Conservation (phyloP, 2,113 vertebrate genomes). For the Lutjanus erythropterus region DNA sequence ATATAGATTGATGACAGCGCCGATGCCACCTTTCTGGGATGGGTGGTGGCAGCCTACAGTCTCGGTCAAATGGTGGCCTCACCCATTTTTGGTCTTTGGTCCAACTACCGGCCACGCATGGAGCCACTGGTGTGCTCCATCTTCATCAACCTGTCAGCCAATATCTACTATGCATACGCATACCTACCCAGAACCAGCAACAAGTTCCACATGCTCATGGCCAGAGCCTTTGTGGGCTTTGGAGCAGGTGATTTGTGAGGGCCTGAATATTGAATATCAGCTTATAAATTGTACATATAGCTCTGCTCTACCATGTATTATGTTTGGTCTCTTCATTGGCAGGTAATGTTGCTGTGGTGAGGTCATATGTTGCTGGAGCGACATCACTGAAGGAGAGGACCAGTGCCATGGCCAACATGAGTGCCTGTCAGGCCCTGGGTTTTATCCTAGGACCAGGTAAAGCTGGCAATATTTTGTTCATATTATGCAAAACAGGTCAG, state of each 20-base stretch:
- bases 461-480: neutral
- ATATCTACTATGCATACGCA: constrained; percentile 93
- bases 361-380: constrained; percentile 94
- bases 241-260: constrained; percentile 90
- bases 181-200: constrained; percentile 88
- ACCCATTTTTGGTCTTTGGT: constrained; percentile 94
- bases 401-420: constrained; percentile 95
- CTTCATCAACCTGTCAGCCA: constrained; percentile 91
- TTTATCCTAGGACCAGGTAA: constrained; percentile 98
- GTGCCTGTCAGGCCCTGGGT: constrained; percentile 94
- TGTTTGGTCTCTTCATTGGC: neutral
- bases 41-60: constrained; percentile 96
- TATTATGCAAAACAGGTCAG: neutral
- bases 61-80: constrained; percentile 97
- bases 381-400: constrained; percentile 95
- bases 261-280: neutral
- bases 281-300: neutral
- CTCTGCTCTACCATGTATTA: neutral
- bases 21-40: constrained; percentile 93
- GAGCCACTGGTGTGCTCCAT: constrained; percentile 93
- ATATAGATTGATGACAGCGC: constrained; percentile 89
- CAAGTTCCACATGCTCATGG: constrained; percentile 92
- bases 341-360: constrained; percentile 96
- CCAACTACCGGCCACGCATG: constrained; percentile 91
- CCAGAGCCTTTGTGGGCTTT: constrained; percentile 93